Evolutionary conservation across 2,797 vertebrate species (phyloP).

Genomic region (Brotula barbata): DNA sequence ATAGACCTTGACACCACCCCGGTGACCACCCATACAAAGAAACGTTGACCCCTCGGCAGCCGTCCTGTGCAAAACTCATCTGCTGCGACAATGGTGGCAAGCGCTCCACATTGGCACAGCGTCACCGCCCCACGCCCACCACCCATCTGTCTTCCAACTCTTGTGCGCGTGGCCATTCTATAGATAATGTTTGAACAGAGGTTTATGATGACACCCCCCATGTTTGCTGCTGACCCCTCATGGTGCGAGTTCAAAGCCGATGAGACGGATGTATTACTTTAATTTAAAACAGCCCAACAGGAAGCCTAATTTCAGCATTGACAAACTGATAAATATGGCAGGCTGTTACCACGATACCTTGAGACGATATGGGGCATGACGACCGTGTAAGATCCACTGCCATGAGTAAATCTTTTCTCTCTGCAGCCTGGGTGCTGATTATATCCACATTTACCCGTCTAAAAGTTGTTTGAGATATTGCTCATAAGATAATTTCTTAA

Average conservation of each 20-base stretch:
- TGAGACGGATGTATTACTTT: slow-evolving; percentile 40
- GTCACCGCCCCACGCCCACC: slow-evolving; percentile 60
- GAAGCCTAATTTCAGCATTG: slow-evolving; percentile 27
- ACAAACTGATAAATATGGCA: slow-evolving; percentile 40
- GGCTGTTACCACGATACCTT: slow-evolving; percentile 19
- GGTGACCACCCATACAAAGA: slow-evolving; percentile 58
- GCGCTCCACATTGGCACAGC: slow-evolving; percentile 42
- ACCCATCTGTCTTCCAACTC: slow-evolving; percentile 76
- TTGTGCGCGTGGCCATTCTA: slow-evolving; percentile 65
- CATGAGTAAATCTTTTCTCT: neutral
- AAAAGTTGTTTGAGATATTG: neutral
- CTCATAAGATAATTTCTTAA: neutral
- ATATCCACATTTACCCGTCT: neutral
- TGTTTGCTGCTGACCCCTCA: slow-evolving; percentile 48
- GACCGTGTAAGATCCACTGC: neutral
- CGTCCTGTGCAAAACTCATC: slow-evolving; percentile 57
- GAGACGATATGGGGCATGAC: neutral
- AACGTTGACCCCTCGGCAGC: slow-evolving; percentile 50
- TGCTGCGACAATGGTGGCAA: slow-evolving; percentile 56
- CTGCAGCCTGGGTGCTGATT: neutral
- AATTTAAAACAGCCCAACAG: slow-evolving; percentile 29
- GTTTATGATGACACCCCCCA: slow-evolving; percentile 35
- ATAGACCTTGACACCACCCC: slow-evolving; percentile 67
- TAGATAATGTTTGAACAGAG: slow-evolving; percentile 48
- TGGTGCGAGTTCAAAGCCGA: slow-evolving; percentile 52